Percentiles rank a stretch among this genome's conserved stretches.
Conservation (phyloP, 2,888 invertebrate species). For the Erebia ligea region DNA sequence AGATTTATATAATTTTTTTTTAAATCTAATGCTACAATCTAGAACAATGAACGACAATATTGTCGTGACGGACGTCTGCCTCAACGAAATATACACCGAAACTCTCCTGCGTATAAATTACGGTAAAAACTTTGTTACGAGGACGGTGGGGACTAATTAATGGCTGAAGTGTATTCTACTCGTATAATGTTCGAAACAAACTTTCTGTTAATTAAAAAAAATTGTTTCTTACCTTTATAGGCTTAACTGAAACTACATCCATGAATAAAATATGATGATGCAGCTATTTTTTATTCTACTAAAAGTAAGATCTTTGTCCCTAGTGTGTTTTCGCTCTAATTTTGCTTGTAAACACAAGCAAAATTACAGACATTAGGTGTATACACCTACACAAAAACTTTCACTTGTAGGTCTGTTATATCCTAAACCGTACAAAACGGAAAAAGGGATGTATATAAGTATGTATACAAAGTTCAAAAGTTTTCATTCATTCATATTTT, state of each 20-base stretch:
- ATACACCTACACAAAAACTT: not conserved
- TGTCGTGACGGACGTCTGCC: not conserved
- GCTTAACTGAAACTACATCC: no score
- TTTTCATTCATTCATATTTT: constrained; percentile 1
- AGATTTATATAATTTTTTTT: not conserved
- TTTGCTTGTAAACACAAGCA: no score
- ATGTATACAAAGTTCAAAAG: not conserved
- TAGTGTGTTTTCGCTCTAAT: no score
- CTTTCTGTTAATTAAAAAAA: constrained; percentile 12
- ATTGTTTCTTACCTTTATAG: not conserved
- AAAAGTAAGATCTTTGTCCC: no score
- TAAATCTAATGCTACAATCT: no score
- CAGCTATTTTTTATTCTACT: no score
- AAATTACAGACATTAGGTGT: no score
- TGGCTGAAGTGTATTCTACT: constrained; percentile 21
- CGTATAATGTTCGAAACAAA: constrained; percentile 27
- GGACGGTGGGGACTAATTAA: constrained; percentile 32
- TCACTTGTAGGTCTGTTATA: not conserved
- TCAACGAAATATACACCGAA: constrained; percentile 16
- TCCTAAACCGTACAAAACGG: not conserved
- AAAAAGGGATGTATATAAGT: not conserved
- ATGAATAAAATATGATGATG: no score
- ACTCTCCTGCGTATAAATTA: constrained; percentile 31
- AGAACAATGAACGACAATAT: constrained; percentile 9
- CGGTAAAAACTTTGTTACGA: constrained; percentile 33